These are phyloP conservation scores for Caenorhabditis japonica DNA, from an alignment of 2,888 invertebrate genomes.

Conservation along the genomic window DNA sequence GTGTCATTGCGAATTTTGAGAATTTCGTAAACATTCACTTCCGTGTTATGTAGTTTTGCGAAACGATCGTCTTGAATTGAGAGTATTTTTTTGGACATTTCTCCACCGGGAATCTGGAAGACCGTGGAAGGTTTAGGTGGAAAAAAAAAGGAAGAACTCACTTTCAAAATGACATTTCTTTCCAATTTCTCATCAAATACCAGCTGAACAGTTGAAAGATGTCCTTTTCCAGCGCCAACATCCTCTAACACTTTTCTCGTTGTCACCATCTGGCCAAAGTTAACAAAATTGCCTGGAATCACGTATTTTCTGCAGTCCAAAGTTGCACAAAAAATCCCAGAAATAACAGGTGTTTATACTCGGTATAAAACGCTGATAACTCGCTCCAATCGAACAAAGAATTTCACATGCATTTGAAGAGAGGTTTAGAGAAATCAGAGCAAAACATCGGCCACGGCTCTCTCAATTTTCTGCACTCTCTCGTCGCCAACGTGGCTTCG, in stretches of 20 bases:
- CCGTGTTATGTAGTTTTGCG: conserved; percentile 29
- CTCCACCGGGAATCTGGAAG: conserved; percentile 25
- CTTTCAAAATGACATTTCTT: conserved; percentile 24
- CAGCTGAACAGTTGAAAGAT: conserved; percentile 19
- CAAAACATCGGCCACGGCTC: too few relatives aligned
- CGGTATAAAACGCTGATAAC: too few relatives aligned
- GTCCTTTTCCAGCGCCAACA: conserved; percentile 45
- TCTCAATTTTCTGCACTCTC: too few relatives aligned
- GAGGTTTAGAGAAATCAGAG: too few relatives aligned
- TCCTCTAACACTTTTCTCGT: conserved; percentile 17
- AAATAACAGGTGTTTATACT: too few relatives aligned
- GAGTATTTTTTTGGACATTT: background rate
- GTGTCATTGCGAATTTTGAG: conserved; percentile 10
- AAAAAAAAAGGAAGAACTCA: background rate
- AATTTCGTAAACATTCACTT: conserved; percentile 36
- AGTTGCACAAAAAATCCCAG: too few relatives aligned
- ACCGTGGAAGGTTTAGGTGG: too few relatives aligned
- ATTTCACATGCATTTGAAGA: too few relatives aligned
- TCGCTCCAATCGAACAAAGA: too few relatives aligned
- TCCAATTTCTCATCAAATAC: conserved; percentile 23
- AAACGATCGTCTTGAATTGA: conserved; percentile 20
- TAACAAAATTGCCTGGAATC: background rate
- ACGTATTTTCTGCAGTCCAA: too few relatives aligned
- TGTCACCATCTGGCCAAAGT: conserved; percentile 1
- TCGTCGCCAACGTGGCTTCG: too few relatives aligned